Evolutionary conservation across 1,140 invertebrate species (phyloP), one percentile per base, ranked within the genome.

Genomic region (Antheraea pernyi): DNA sequence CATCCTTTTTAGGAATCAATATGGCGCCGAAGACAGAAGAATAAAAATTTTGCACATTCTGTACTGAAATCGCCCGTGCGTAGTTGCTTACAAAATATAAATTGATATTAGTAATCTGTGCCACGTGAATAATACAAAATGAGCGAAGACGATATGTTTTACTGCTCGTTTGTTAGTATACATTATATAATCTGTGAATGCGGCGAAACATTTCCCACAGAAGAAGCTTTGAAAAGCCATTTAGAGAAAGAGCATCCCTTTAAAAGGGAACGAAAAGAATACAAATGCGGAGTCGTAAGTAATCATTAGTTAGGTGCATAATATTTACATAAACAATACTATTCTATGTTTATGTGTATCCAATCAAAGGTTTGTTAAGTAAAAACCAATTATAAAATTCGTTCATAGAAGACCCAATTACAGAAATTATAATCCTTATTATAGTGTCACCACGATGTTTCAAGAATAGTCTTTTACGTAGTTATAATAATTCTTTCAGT

Each of bases 161-260:
- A 86, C 77, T 89, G 87, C 76, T 88, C 87, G 36, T 89, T 88
- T 70, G 87, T 89, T 59, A 88, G 87, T 69, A 88, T 85, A 71
- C 83, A 89, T 67, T 89, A 88, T 75, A 84, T 88, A 78, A 86
- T 89, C 86, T 89, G 87, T 87, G 86, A 88, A 77, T 89, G 87
- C 59, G 87, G 86, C 0, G 86, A 89, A 77, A 88, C 84, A 62
- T 88, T 88, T 79, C 82, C 86, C 4, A 82, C 78, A 0, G 87
- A 89, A 69, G 82, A 89, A 7, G 79, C 73, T 30, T 72, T 88
- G 30, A 83, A 81, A 70, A 67, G 72, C 5, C 87, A 89, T 80
- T 76, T 88, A 59, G 85, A 85, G 65, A 79, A 70, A 30, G 84
- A 86, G 59, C 85, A 89, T 48, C 65, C 68, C 0, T 19, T 70